Conservation (phyloP, 2,113 vertebrate species). For the Otis tarda region DNA sequence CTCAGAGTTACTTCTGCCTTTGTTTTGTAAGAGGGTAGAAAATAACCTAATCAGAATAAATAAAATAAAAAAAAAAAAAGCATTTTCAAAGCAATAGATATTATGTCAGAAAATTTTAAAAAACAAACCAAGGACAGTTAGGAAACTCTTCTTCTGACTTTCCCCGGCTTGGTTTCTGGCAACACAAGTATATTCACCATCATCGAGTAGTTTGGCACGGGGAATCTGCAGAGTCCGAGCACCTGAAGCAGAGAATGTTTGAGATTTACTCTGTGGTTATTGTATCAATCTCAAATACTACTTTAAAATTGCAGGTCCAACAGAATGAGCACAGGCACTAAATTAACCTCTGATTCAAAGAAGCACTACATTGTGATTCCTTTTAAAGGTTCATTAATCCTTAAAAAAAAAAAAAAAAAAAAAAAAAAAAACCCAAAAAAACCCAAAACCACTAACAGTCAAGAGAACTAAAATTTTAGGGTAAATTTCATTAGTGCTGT, state of each 20-base stretch:
- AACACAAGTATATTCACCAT: conserved; percentile 89
- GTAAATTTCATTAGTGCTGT: neutral
- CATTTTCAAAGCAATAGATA: neutral
- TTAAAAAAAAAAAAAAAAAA: neutral
- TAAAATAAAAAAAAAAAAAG: neutral
- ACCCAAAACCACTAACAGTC: neutral
- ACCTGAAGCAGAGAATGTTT: conserved; percentile 69
- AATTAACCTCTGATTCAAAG: neutral
- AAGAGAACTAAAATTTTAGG: neutral
- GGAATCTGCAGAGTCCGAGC: conserved; percentile 90
- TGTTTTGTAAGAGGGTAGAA: neutral
- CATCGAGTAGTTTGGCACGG: conserved; percentile 86
- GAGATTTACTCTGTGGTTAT: neutral
- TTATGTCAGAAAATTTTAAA: neutral
- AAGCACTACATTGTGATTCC: neutral
- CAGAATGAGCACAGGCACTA: neutral
- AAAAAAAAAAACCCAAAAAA: neutral
- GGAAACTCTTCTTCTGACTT: conserved; percentile 84
- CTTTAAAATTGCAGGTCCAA: neutral
- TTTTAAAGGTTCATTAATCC: neutral
- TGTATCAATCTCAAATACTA: neutral
- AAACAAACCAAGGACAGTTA: conserved; percentile 89
- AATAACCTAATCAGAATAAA: neutral
- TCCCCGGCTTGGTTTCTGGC: conserved; percentile 92
- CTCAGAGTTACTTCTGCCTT: neutral